Evolutionary conservation across 2,797 vertebrate species (phyloP), one percentile per base, ranked within the genome.

Genomic region (Pelobates cultripes): DNA sequence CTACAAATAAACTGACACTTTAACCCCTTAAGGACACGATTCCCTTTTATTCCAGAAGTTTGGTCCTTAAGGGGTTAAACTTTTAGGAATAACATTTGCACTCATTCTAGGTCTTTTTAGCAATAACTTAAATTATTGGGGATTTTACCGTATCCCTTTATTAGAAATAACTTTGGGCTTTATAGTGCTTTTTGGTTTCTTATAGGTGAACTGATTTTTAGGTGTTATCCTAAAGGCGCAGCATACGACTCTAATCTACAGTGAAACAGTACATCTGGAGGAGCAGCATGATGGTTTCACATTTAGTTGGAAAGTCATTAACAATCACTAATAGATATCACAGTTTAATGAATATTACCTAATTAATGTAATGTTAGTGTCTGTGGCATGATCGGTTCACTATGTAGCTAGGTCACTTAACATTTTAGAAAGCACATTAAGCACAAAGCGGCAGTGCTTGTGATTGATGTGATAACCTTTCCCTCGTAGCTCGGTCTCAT

Each of bases 351-450:
- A 83, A 83, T 83, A 83, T 83, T 79, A 75, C 82, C 77, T 71
- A 83, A 83, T 83, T 83, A 83, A 79, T 83, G 77, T 83, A 83
- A 83, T 83, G 82, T 83, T 83, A 83, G 82, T 79, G 82, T 79
- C 82, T 83, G 77, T 69, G 44, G 66, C 70, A 69, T 66, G 82
- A 83, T 78, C 82, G 78, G 77, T 83, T 83, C 82, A 83, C 82
- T 77, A 64, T 42, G 72, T 77, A 79, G 77, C 78, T 83, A 73
- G 82, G 77, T 83, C 82, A 79, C 82, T 83, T 83, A 75, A 83
- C 82, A 83, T 83, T 83, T 83, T 83, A 66, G 53, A 79, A 67
- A 83, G 82, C 61, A 79, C 82, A 83, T 83, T 79, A 83, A 75
- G 72, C 61, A 83, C 78, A 69, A 14, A 79, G 82, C 77, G 61